Percentiles rank a stretch among this genome's conserved stretches.
These are phyloP conservation scores for Macrobrachium nipponense DNA, from an alignment of 1,140 invertebrate species.

Conservation along the genomic window DNA sequence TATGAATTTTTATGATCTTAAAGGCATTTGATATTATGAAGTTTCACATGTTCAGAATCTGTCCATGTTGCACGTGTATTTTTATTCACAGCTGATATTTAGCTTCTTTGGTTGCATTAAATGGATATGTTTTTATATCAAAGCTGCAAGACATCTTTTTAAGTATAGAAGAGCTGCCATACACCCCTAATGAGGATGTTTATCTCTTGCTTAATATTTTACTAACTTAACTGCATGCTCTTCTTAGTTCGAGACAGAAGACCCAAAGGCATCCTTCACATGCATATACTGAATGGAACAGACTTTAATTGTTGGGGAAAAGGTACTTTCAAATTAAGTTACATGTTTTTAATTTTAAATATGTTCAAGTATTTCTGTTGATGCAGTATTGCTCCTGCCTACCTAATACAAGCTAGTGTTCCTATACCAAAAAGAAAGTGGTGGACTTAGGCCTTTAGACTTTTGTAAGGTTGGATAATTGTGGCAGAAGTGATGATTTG, in stretches of 20 bases:
- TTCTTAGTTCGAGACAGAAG: conserved; percentile 49
- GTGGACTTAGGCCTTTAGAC: too few species aligned
- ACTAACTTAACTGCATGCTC: conserved; percentile 47
- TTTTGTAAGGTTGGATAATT: too few species aligned
- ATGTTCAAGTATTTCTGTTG: neutral
- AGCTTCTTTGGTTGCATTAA: too few species aligned
- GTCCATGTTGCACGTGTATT: too few species aligned
- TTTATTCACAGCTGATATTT: too few species aligned
- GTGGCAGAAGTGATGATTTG: too few species aligned
- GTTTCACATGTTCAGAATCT: too few species aligned
- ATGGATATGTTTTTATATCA: too few species aligned
- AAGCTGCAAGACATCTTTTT: conserved; percentile 6
- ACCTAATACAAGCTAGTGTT: too few species aligned
- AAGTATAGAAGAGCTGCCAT: neutral
- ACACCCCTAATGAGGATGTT: neutral
- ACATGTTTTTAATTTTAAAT: neutral
- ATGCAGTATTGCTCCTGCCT: neutral
- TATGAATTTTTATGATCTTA: too few species aligned
- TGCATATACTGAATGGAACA: conserved; percentile 45
- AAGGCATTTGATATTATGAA: too few species aligned
- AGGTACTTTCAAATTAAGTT: conserved; percentile 34
- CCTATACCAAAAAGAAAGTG: too few species aligned
- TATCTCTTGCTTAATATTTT: conserved; percentile 29
- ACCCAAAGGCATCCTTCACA: conserved; percentile 43
- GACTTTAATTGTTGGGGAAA: conserved; percentile 58